Base-by-base conservation (phyloP, 2,888 invertebrate species). In the Chalcis sispes region DNA sequence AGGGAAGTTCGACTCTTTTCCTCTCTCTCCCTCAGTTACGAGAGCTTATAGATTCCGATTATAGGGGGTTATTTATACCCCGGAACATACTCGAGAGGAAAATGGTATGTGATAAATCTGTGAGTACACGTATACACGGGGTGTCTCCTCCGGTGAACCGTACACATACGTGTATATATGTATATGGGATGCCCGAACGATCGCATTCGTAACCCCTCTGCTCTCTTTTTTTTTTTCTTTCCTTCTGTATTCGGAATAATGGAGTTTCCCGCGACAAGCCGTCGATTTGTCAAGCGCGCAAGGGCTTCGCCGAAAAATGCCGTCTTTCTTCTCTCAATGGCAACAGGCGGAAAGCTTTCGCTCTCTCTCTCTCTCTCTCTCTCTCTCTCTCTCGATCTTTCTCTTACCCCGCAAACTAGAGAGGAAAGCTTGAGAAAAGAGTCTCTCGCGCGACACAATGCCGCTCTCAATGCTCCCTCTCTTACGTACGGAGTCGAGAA, bases 251-350 rank as follows among this genome's bases (percentile, higher is more conserved):
- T n/a, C 42, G 54, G 58, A 64, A 69, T 85, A 86, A 87, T 84
- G 77, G 83, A 85, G 83, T 86, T 85, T 84, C 83, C 85, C 85
- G 85, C 84, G 85, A 85, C 86, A 87, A 86, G 83, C n/a, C 84
- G 83, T 82, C 88, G 87, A 88, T 88, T 88, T 87, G 88, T 88
- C 88, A 87, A 84, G 82, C n/a, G n/a, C n/a, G n/a, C n/a, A 84
- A 86, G 86, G 85, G 86, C 86, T 87, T 73, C 73, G 15, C 3
- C 54, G 72, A 72, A 82, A 85, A 66, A 85, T 85, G 81, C 82
- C 82, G 40, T 56, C 29, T 67, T 52, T 18, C 65, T 25, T 75
- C 78, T 85, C 84, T 85, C 86, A 86, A 86, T 85, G 83, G 85
- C 85, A 86, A 86, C 85, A 85, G 86, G 83, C 86, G 85, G 85